These are phyloP conservation scores for Drosophila takahashii DNA, from an alignment of 1,140 invertebrate genomes.

Conservation along the genomic window DNA sequence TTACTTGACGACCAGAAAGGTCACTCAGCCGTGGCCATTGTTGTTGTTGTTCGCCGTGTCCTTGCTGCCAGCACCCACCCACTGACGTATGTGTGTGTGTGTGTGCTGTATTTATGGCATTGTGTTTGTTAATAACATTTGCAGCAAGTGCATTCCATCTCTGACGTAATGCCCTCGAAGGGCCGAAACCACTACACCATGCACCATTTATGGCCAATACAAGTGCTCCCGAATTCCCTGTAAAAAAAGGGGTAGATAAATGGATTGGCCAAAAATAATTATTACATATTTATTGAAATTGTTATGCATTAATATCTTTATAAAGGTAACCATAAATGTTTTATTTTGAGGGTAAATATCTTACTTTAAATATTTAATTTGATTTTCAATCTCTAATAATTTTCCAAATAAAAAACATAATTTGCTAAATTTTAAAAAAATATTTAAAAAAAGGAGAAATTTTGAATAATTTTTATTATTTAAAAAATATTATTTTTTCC, in stretches of 20 bases:
- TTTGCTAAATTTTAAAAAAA: no score
- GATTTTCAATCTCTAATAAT: no score
- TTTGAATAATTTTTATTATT: no score
- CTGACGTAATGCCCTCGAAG: conserved; percentile 54
- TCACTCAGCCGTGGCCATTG: conserved; percentile 53
- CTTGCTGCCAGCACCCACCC: conserved; percentile 17
- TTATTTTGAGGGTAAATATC: no score
- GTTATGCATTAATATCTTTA: no score
- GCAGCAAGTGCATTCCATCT: conserved; percentile 65
- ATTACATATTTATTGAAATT: no score
- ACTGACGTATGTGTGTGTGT: not conserved
- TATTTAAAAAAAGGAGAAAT: no score
- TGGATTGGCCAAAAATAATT: no score
- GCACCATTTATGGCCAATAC: conserved; percentile 25
- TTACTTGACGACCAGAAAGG: conserved; percentile 63
- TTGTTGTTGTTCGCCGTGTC: conserved; percentile 30
- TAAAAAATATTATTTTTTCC: not conserved
- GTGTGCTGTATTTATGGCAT: conserved; percentile 56
- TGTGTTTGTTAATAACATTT: conserved; percentile 71
- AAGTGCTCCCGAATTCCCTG: conserved; percentile 31
- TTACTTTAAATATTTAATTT: no score
- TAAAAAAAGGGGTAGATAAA: not conserved
- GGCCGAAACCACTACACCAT: not conserved
- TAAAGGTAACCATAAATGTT: no score
- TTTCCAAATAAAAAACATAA: no score